Base-by-base conservation (phyloP, 2,113 vertebrate genomes). In the Cisticola juncidis region DNA sequence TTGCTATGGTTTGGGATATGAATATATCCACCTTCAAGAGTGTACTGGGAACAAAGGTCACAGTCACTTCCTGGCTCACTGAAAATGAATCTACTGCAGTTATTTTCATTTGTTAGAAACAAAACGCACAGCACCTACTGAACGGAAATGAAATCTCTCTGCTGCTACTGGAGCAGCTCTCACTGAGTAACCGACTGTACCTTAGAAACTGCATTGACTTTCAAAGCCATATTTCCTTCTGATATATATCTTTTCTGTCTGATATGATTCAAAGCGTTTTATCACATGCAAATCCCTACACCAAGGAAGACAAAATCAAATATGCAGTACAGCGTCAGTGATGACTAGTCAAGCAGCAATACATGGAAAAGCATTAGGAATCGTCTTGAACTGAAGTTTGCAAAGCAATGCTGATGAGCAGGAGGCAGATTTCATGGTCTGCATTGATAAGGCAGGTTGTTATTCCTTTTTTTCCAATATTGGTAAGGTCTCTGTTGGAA, bases 201-300 rank as follows among this genome's bases (percentile, higher is more conserved):
- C 0, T 86, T 80, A 82, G 40, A 82, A 94, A 77, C n/a, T 17
- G 29, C 90, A 47, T 33, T 78, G 53, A 70, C 48, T 94, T 93
- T 90, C 90, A 90, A 92, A 93, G 51, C 9, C 7, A 2, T 38
- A 29, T 81, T 93, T 86, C 16, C 54, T 93, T 92, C 85, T 71
- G 79, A 92, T 81, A 78, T 22, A 21, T 14, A 79, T 73, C 54
- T 81, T 78, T 74, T 50, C 51, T 74, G 31, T 68, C 48, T 86
- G 88, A 86, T 47, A 74, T 26, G 44, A 83, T 64, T 78, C 47
- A 51, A 86, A 82, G 57, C n/a, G 40, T 81, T 66, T 73, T 66
- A 68, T 86, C 64, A 14, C 33, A 58, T 78, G 53, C 72, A 95
- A 95, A 92, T 84, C 44, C 36, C 53, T 76, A 33, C 15, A 60